phyloP scores from a whole-genome alignment of 2,113 vertebrate species.

The Catharus fuscescens region DNA sequence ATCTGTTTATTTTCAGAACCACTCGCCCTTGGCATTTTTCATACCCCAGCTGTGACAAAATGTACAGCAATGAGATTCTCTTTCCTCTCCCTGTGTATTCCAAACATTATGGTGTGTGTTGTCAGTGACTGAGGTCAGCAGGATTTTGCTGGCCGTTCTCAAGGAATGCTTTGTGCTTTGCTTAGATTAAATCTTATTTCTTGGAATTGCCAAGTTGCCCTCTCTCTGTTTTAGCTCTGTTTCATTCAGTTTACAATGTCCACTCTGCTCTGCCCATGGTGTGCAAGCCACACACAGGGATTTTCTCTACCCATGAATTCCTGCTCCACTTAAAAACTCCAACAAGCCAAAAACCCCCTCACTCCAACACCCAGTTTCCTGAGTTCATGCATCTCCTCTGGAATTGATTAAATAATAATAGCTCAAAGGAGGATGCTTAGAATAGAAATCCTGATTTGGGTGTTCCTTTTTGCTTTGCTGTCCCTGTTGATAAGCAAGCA shows the following conservation, averaged over 20 bases:
- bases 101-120: background rate
- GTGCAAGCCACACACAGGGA: background rate
- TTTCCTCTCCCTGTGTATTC: background rate
- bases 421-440: background rate
- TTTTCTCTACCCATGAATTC: background rate
- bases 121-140: background rate
- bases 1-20: background rate
- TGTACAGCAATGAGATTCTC: background rate
- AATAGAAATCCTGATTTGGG: background rate
- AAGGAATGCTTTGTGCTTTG: background rate
- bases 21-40: background rate
- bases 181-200: background rate
- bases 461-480: background rate
- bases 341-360: fast-evolving
- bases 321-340: background rate
- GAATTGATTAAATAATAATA: background rate
- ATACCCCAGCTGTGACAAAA: background rate
- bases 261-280: background rate
- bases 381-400: background rate
- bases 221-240: background rate
- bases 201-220: background rate
- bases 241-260: background rate
- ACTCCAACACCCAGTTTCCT: background rate
- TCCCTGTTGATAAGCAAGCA: background rate
- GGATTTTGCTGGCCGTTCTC: background rate